These are phyloP conservation scores for Pitangus sulphuratus DNA, from an alignment of 2,797 vertebrate genomes.

Conservation along the genomic window DNA sequence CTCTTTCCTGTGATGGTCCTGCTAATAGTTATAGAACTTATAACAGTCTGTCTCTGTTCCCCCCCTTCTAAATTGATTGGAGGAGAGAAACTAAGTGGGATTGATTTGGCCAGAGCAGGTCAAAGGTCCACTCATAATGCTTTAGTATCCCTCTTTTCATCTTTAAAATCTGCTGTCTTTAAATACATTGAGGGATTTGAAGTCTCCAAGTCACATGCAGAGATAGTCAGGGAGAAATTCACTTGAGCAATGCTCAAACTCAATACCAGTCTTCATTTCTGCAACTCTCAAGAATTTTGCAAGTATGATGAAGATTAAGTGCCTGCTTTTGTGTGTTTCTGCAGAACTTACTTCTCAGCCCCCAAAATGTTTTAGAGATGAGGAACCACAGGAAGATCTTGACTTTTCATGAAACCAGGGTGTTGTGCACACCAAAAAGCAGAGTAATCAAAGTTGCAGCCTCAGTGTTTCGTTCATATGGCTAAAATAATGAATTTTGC, in stretches of 20 bases:
- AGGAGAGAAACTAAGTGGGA: slow-evolving; percentile 9
- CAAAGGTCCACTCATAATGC: background rate
- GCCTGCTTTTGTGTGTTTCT: background rate
- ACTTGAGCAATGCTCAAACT: background rate
- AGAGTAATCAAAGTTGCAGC: background rate
- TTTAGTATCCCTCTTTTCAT: background rate
- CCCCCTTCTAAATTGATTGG: background rate
- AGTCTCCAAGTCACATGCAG: background rate
- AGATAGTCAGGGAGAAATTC: background rate
- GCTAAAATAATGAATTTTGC: background rate
- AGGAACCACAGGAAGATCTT: background rate
- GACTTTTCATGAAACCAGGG: background rate
- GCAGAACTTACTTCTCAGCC: background rate
- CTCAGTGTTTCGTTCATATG: background rate
- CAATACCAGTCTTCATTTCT: background rate
- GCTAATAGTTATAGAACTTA: slow-evolving; percentile 1
- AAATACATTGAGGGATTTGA: background rate
- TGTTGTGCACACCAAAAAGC: background rate
- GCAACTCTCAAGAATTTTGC: background rate
- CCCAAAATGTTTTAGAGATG: background rate
- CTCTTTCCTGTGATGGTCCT: slow-evolving; percentile 1
- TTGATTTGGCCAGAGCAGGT: background rate
- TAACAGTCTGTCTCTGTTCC: background rate
- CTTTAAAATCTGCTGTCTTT: background rate
- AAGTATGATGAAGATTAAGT: background rate